Evolutionary conservation across 2,888 invertebrate species (phyloP).

Genomic region (Oxystoma pomonae): DNA sequence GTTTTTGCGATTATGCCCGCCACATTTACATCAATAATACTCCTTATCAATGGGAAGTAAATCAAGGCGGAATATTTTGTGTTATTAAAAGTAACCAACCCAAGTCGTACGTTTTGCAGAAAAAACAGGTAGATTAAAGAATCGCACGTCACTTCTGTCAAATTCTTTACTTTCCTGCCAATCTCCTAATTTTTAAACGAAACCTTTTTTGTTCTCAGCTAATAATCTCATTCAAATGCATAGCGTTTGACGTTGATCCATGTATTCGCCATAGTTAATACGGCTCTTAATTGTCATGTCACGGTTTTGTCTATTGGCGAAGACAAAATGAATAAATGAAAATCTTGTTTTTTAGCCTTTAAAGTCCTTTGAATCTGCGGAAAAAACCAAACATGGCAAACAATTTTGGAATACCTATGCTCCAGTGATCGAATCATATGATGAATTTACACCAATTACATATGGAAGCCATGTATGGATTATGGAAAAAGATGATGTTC

Average conservation of each 20-base stretch:
- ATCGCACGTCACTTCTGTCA: too few relatives aligned
- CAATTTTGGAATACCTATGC: constrained; percentile 26
- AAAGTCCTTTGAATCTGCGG: constrained; percentile 26
- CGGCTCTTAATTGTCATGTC: too few relatives aligned
- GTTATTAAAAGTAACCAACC: constrained; percentile 57
- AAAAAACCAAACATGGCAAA: constrained; percentile 24
- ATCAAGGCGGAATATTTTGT: constrained; percentile 55
- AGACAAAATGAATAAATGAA: too few relatives aligned
- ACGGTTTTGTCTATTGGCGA: too few relatives aligned
- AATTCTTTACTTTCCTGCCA: too few relatives aligned
- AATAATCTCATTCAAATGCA: too few relatives aligned
- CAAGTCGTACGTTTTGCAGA: constrained; percentile 39
- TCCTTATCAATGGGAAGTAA: constrained; percentile 40
- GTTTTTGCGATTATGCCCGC: constrained; percentile 53
- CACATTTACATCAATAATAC: constrained; percentile 55
- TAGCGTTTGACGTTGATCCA: too few relatives aligned
- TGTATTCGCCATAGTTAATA: too few relatives aligned
- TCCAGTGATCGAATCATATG: background rate
- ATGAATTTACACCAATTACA: constrained; percentile 19
- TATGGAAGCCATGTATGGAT: constrained; percentile 29
- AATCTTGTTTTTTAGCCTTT: constrained; percentile 30
- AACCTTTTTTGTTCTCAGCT: too few relatives aligned
- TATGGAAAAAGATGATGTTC: constrained; percentile 30
- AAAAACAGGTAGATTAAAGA: constrained; percentile 37
- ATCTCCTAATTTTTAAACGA: too few relatives aligned